Percentiles rank a stretch among this genome's conserved stretches.
These are phyloP conservation scores for Lynx canadensis DNA, from an alignment of 2,113 vertebrate genomes.

Conservation along the genomic window DNA sequence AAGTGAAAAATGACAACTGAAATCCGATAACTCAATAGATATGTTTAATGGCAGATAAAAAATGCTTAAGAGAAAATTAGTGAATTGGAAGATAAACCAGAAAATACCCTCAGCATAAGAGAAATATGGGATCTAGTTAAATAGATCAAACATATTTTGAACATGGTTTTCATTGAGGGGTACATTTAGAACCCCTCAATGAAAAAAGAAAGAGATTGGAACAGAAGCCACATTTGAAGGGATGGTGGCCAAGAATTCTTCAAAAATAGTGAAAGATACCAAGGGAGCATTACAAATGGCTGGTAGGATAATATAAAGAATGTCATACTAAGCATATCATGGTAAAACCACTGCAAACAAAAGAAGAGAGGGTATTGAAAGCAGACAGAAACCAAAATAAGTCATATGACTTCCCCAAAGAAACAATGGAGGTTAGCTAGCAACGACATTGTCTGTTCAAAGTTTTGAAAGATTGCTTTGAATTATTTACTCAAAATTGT, in stretches of 20 bases:
- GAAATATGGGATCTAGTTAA: background rate
- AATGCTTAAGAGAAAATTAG: background rate
- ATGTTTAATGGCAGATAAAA: background rate
- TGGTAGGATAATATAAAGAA: background rate
- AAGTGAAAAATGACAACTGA: background rate
- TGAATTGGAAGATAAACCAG: background rate
- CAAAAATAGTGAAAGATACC: constrained; percentile 1
- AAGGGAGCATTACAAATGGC: background rate
- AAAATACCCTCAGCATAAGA: background rate
- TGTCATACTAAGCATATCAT: background rate
- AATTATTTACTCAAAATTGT: background rate
- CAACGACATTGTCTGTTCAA: background rate
- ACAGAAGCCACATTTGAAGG: background rate
- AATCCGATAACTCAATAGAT: background rate
- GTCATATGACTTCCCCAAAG: background rate
- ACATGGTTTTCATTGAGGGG: background rate
- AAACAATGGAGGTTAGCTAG: background rate
- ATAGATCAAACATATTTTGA: background rate
- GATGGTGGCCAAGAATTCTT: background rate
- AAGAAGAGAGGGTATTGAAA: background rate
- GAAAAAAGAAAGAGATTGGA: background rate
- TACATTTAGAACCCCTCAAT: background rate
- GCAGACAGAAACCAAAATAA: background rate
- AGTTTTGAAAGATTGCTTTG: background rate
- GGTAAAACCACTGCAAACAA: background rate